Evolutionary conservation across 2,113 vertebrate species (phyloP).

Genomic region (Raja brachyura): DNA sequence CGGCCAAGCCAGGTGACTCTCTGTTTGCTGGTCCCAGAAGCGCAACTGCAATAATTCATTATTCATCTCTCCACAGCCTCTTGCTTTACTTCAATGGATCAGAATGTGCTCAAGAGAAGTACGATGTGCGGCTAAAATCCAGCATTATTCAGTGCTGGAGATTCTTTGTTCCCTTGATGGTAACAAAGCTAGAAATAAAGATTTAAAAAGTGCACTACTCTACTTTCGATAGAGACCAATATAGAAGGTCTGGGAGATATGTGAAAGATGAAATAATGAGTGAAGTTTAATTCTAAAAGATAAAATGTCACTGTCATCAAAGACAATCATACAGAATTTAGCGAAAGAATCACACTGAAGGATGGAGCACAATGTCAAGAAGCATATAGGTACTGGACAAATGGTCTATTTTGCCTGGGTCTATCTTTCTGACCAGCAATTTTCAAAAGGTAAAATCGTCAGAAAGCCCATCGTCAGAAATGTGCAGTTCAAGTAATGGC

Average conservation of each 20-base stretch:
- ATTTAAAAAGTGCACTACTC: not conserved
- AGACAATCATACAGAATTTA: not conserved
- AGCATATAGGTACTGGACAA: not conserved
- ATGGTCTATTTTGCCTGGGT: not conserved
- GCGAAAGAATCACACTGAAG: not conserved
- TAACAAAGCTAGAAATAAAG: not conserved
- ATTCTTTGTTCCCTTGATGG: no score
- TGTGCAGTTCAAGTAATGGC: no score
- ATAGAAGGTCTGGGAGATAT: not conserved
- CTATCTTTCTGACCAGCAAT: not conserved
- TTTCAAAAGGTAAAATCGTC: not conserved
- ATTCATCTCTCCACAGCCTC: no score
- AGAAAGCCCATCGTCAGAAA: not conserved
- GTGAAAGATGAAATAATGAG: not conserved
- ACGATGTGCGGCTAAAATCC: no score
- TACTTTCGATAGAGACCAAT: not conserved
- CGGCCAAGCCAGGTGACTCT: no score
- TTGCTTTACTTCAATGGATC: no score
- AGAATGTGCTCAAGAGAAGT: no score
- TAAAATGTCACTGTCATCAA: not conserved
- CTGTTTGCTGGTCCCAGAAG: no score
- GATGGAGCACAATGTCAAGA: not conserved
- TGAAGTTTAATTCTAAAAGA: not conserved
- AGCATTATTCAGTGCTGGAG: no score
- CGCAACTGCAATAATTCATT: no score